Evolutionary conservation across 2,113 vertebrate species (phyloP).

Genomic region (Heteronetta atricapilla): DNA sequence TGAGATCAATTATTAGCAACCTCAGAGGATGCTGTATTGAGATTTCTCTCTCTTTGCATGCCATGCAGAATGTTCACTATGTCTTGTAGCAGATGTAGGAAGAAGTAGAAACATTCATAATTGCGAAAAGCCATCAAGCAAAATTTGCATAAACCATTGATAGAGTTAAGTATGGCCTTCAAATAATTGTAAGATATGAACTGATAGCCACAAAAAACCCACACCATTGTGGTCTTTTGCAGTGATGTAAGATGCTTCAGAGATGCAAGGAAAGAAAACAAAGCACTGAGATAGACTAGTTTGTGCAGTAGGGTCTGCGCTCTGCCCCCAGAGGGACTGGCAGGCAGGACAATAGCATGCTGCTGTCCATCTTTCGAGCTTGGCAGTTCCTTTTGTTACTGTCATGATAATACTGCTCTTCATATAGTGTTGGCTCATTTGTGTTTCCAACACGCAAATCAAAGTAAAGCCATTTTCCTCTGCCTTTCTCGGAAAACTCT

Average conservation of each 20-base stretch:
- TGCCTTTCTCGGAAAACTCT: slow-evolving; percentile 2
- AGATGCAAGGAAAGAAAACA: neutral
- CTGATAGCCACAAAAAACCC: neutral
- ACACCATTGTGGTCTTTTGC: neutral
- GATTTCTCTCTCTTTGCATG: neutral
- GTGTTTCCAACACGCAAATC: neutral
- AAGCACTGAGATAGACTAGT: neutral
- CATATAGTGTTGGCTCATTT: neutral
- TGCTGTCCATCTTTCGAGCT: neutral
- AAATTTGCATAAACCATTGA: neutral
- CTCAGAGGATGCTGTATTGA: neutral
- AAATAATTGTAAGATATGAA: neutral
- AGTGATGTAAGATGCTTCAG: neutral
- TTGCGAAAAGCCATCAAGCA: neutral
- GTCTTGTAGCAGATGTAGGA: neutral
- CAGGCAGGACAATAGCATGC: neutral
- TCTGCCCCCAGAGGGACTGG: neutral
- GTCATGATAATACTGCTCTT: neutral
- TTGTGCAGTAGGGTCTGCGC: neutral
- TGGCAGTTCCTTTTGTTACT: slow-evolving; percentile 37
- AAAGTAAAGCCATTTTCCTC: neutral
- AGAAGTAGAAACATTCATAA: neutral
- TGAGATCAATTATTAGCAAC: neutral
- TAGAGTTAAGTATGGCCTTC: neutral
- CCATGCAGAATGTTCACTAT: neutral